These are phyloP conservation scores for Mustela lutreola DNA, from an alignment of 2,113 vertebrate genomes.

Conservation along the genomic window DNA sequence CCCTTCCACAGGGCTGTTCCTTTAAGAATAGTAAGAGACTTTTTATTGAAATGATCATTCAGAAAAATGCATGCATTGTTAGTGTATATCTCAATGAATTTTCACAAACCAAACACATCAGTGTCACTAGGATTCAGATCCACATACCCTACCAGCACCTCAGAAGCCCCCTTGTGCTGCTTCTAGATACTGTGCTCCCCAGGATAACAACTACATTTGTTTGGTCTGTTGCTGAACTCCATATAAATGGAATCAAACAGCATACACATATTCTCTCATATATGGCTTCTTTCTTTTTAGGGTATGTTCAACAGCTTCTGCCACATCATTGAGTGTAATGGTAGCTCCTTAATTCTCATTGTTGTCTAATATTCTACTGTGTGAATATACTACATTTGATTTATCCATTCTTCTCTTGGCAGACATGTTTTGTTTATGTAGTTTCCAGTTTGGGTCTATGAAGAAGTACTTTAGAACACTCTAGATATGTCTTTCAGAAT, in stretches of 20 bases:
- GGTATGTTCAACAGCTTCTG: background rate
- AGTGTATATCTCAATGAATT: background rate
- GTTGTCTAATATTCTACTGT: background rate
- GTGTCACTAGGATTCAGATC: background rate
- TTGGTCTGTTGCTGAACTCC: background rate
- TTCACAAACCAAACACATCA: background rate
- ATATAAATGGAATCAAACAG: background rate
- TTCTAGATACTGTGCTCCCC: background rate
- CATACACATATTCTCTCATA: background rate
- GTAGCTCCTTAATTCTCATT: background rate
- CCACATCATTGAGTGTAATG: too few relatives aligned
- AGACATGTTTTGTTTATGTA: background rate
- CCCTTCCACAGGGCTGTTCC: background rate
- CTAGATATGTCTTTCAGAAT: background rate
- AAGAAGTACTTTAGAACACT: background rate
- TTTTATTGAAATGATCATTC: background rate
- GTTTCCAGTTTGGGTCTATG: background rate
- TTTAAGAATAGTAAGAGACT: background rate
- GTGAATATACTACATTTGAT: background rate
- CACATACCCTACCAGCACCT: background rate
- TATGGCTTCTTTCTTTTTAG: background rate
- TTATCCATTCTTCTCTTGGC: background rate
- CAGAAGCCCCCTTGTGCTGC: background rate
- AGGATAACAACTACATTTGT: background rate
- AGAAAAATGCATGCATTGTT: background rate